Evolutionary conservation across 1,140 invertebrate genomes (phyloP).

Genomic region (Zaprionus kolodkinae): DNA sequence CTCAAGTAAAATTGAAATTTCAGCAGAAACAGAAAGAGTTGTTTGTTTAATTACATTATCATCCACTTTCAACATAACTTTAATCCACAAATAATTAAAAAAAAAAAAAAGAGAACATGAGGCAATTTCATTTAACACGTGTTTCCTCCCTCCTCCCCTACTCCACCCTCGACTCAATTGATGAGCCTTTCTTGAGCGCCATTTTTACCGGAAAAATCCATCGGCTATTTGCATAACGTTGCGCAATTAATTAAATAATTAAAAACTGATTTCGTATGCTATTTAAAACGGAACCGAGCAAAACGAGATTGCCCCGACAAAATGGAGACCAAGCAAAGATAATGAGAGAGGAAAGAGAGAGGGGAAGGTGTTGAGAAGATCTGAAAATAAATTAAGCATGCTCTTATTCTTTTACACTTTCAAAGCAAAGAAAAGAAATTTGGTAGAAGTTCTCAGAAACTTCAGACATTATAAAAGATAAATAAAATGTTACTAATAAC

Average conservation of each 20-base stretch:
- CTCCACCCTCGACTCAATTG: neutral
- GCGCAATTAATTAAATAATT: constrained; percentile 68
- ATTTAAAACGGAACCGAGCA: constrained; percentile 26
- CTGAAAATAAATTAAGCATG: constrained; percentile 62
- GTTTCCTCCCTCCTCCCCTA: neutral
- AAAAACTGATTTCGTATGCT: constrained; percentile 62
- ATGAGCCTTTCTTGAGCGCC: constrained; percentile 8
- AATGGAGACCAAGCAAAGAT: constrained; percentile 14
- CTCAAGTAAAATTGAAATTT: constrained; percentile 1
- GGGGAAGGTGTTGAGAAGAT: neutral
- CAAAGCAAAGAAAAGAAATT: neutral
- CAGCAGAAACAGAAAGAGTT: too few species aligned
- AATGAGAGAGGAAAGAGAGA: constrained; percentile 21
- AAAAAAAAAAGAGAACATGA: neutral
- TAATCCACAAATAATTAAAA: constrained; percentile 26
- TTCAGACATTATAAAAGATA: too few species aligned
- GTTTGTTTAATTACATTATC: constrained; percentile 11
- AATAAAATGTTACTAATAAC: neutral
- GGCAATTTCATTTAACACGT: constrained; percentile 12
- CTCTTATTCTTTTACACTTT: constrained; percentile 27
- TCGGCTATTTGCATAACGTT: constrained; percentile 57
- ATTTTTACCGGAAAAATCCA: constrained; percentile 20
- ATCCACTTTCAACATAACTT: neutral
- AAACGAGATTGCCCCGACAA: constrained; percentile 1
- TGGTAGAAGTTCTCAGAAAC: too few species aligned